phyloP scores from a whole-genome alignment of 1,140 invertebrate genomes.

The Liolophura sinensis region DNA sequence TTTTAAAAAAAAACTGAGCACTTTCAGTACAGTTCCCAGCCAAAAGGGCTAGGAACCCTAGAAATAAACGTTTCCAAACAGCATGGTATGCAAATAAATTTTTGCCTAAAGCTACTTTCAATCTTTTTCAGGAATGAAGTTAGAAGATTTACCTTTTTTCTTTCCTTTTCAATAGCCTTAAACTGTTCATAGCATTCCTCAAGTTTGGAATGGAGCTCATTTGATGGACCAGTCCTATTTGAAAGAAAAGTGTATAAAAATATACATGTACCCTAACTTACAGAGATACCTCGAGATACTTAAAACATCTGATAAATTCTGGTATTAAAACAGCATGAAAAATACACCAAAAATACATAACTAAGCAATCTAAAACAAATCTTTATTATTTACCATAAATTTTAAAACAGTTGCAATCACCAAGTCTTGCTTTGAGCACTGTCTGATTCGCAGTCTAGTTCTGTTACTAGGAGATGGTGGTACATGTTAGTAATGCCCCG shows the following conservation, averaged over 20 bases:
- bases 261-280: background rate
- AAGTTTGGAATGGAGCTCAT: constrained; percentile 72
- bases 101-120: background rate
- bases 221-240: constrained; percentile 66
- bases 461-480: background rate
- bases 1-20: too few relatives aligned
- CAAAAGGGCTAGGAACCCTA: background rate
- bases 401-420: background rate
- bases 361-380: background rate
- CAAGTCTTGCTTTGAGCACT: too few relatives aligned
- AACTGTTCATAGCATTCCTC: constrained; percentile 85
- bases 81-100: background rate
- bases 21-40: too few relatives aligned
- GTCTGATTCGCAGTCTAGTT: too few relatives aligned
- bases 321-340: background rate
- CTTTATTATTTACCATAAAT: background rate
- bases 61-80: background rate
- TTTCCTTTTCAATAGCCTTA: constrained; percentile 78
- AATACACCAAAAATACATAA: background rate
- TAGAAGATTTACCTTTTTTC: constrained; percentile 68
- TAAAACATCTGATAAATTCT: background rate
- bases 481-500: background rate
- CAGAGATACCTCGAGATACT: background rate
- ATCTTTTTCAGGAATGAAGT: background rate
- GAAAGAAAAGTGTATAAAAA: constrained; percentile 19